Conservation (phyloP, 2,797 vertebrate genomes). For the Semaprochilodus insignis region DNA sequence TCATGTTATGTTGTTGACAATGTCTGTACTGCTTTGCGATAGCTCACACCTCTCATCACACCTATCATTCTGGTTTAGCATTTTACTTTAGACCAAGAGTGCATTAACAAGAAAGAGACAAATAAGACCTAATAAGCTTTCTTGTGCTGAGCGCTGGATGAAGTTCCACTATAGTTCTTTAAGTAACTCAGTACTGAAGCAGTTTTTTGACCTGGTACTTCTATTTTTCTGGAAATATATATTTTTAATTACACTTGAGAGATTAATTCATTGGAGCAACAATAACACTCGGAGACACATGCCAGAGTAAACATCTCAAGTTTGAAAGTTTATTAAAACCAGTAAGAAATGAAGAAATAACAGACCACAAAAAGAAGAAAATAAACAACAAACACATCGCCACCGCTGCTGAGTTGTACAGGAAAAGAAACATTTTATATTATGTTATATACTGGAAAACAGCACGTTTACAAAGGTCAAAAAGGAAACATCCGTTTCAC, state of each 20-base stretch:
- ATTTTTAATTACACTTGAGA: no score
- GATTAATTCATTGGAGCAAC: not conserved
- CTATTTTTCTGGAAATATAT: no score
- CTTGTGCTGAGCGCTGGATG: no score
- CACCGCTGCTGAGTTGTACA: not conserved
- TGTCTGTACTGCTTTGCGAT: not conserved
- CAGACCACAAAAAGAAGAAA: not conserved
- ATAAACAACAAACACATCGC: not conserved
- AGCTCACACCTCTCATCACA: no score
- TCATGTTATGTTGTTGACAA: not conserved
- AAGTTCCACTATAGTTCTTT: no score
- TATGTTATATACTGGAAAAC: not conserved
- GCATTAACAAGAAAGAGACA: no score
- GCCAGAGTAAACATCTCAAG: not conserved
- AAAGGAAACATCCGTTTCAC: not conserved
- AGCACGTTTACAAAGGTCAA: not conserved
- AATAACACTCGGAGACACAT: not conserved
- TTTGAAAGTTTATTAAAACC: constrained; percentile 12
- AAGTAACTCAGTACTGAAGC: no score
- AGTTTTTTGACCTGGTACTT: no score
- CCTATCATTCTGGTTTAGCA: not conserved
- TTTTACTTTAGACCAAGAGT: not conserved
- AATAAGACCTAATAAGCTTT: no score
- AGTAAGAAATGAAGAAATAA: not conserved
- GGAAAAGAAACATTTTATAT: not conserved